Percentiles rank a stretch among this genome's conserved stretches.
phyloP scores from a whole-genome alignment of 2,888 invertebrate species.

The Ophioninae sp. region DNA sequence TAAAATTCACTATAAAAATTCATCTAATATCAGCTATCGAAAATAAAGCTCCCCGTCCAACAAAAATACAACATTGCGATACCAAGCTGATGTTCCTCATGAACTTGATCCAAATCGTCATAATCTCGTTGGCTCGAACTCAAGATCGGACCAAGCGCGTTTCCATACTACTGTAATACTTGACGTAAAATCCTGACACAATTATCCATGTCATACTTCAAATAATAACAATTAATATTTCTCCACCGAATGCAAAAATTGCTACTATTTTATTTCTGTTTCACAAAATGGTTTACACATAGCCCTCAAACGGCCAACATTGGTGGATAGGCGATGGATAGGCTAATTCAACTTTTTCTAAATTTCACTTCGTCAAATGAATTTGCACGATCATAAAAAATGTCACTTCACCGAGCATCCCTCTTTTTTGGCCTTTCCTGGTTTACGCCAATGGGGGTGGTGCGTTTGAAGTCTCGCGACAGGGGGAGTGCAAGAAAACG shows the following conservation, averaged over 20 bases:
- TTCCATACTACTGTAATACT: neutral
- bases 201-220: neutral
- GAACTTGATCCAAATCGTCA: neutral
- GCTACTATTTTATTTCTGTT: neutral
- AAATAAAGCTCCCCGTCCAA: neutral
- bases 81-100: neutral
- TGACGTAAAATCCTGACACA: neutral
- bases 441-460: constrained; percentile 35
- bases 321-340: too few relatives aligned
- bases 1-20: too few relatives aligned
- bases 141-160: neutral
- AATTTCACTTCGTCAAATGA: constrained; percentile 10
- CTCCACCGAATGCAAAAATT: neutral
- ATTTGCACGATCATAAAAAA: constrained; percentile 24
- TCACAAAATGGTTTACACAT: neutral
- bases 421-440: constrained; percentile 25
- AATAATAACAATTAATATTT: neutral
- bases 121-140: neutral
- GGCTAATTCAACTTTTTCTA: neutral
- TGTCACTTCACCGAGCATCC: constrained; percentile 17
- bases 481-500: constrained; percentile 45
- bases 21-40: too few relatives aligned
- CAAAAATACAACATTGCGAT: neutral
- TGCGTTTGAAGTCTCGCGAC: constrained; percentile 64
- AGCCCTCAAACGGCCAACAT: neutral